These are phyloP conservation scores for Neotoxoptera formosana DNA, from an alignment of 1,140 invertebrate species.

Conservation along the genomic window DNA sequence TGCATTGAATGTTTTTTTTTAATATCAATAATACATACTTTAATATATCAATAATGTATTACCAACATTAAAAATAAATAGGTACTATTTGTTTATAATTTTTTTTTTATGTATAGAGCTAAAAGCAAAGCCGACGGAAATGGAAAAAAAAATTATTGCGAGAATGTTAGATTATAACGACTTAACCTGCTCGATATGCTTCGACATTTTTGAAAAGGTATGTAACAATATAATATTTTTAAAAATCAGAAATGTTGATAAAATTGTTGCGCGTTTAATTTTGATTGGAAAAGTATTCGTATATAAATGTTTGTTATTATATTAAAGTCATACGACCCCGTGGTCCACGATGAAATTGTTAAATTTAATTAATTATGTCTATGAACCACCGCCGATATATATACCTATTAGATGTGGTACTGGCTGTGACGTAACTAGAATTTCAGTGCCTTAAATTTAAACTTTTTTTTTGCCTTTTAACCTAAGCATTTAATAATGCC, in stretches of 20 bases:
- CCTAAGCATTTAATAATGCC: too few species aligned
- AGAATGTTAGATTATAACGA: slow-evolving; percentile 14
- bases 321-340: background rate
- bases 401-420: too few species aligned
- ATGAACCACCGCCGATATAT: too few species aligned
- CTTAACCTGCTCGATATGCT: slow-evolving; percentile 15
- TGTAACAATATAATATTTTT: background rate
- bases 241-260: background rate
- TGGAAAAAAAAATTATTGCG: background rate
- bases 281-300: background rate
- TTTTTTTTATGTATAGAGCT: background rate
- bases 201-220: background rate
- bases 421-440: too few species aligned
- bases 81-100: background rate
- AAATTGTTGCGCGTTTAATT: background rate
- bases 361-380: background rate
- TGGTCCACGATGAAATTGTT: background rate
- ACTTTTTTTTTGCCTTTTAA: too few species aligned
- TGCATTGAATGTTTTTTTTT: background rate
- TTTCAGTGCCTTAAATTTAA: too few species aligned
- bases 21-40: background rate
- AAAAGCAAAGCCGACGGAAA: background rate
- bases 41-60: background rate
- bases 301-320: background rate
- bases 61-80: background rate